Evolutionary conservation across 2,113 vertebrate genomes (phyloP).

Genomic region (Xiphophorus hellerii): DNA sequence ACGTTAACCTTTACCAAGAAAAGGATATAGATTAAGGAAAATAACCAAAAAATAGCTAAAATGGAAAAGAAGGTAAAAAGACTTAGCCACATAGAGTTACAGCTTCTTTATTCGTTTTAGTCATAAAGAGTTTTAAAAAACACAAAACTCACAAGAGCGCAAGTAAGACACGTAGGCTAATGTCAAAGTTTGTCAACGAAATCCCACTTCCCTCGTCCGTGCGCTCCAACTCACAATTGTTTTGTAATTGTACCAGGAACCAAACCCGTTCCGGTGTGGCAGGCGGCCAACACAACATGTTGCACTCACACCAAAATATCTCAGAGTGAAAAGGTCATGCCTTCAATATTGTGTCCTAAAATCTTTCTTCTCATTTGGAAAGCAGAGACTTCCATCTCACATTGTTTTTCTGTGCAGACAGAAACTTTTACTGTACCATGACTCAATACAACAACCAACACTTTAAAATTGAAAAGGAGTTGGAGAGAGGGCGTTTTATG

Average conservation of each 20-base stretch:
- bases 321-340: constrained; percentile 11
- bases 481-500: background rate
- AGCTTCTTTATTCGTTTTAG: background rate
- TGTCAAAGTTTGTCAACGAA: constrained; percentile 3
- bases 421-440: background rate
- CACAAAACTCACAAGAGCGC: background rate
- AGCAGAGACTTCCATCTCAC: background rate
- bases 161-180: background rate
- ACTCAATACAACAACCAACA: background rate
- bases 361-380: background rate
- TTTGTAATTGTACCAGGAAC: constrained; percentile 15
- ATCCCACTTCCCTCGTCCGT: background rate
- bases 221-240: constrained; percentile 13
- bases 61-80: constrained; percentile 9
- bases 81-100: background rate
- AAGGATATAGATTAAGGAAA: background rate
- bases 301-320: constrained; percentile 1
- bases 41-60: background rate
- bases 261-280: constrained; percentile 1
- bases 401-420: background rate
- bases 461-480: background rate
- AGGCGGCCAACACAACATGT: background rate
- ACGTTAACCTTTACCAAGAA: constrained; percentile 56
- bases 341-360: background rate
- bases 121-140: background rate